Percentiles rank a stretch among this genome's conserved stretches.
phyloP scores from a whole-genome alignment of 2,797 vertebrate species.

The Fringilla coelebs region DNA sequence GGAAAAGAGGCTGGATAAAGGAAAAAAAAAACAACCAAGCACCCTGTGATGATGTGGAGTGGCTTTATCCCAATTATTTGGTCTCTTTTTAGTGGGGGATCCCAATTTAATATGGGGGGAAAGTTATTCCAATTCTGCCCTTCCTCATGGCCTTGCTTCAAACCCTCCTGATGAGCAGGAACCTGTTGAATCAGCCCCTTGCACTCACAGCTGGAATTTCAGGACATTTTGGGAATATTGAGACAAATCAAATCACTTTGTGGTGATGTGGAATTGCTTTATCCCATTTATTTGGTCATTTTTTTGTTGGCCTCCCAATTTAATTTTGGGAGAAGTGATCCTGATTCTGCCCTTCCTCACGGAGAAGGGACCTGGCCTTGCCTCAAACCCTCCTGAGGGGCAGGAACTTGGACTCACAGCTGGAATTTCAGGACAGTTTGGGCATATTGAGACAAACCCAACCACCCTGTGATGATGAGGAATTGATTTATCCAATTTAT shows the following conservation, averaged over 20 bases:
- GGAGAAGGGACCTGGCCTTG: neutral
- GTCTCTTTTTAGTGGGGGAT: neutral
- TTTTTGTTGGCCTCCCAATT: neutral
- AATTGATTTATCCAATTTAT: neutral
- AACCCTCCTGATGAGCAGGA: neutral
- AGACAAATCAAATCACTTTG: neutral
- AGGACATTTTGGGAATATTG: no score
- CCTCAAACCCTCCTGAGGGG: neutral
- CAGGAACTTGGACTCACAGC: neutral
- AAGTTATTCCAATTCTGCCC: fast-evolving
- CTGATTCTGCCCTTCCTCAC: fast-evolving
- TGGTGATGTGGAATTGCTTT: neutral
- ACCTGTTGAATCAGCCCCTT: no score
- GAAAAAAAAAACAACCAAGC: fast-evolving
- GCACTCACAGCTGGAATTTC: no score
- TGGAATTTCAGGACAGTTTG: no score
- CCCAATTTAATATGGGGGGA: fast-evolving
- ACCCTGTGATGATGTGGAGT: neutral
- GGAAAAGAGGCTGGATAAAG: neutral
- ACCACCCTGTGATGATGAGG: neutral
- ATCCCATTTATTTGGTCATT: neutral
- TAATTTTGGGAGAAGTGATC: fast-evolving
- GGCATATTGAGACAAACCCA: neutral
- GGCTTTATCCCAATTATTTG: neutral
- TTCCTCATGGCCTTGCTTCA: neutral